Evolutionary conservation across 2,888 invertebrate genomes (phyloP).

Genomic region (Hybos culiciformis): DNA sequence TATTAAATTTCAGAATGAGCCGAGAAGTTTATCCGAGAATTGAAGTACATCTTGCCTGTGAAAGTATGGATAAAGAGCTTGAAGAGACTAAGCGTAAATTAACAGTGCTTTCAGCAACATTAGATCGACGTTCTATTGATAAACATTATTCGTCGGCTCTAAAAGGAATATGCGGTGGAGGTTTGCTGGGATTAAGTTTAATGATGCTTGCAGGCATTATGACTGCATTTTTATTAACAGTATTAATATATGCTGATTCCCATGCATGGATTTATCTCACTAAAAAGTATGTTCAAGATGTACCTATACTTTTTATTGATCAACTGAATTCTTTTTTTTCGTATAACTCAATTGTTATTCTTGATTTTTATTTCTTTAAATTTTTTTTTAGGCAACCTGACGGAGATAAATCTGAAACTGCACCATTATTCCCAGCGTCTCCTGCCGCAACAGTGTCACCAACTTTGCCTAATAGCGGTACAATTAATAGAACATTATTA

Average conservation of each 20-base stretch:
- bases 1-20: constrained; percentile 30
- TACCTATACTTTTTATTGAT: not conserved
- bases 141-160: constrained; percentile 68
- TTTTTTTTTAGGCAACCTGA: constrained; percentile 24
- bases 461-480: constrained; percentile 29
- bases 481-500: constrained; percentile 34
- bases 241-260: constrained; percentile 85
- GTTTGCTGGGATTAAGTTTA: constrained; percentile 67
- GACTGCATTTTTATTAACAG: constrained; percentile 79
- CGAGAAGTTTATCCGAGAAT: constrained; percentile 34
- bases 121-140: constrained; percentile 73
- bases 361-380: not conserved
- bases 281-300: constrained; percentile 50
- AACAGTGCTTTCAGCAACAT: constrained; percentile 44
- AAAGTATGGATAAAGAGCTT: constrained; percentile 31
- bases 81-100: constrained; percentile 33
- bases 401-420: constrained; percentile 35
- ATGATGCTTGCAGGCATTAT: constrained; percentile 78
- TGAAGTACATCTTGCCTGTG: constrained; percentile 28
- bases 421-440: constrained; percentile 32
- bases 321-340: not conserved
- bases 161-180: constrained; percentile 67
- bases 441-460: constrained; percentile 33
- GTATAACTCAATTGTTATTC: not conserved
- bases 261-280: constrained; percentile 94